These are phyloP conservation scores for Drosophila nigrodunni DNA, from an alignment of 1,140 invertebrate species.

Conservation along the genomic window DNA sequence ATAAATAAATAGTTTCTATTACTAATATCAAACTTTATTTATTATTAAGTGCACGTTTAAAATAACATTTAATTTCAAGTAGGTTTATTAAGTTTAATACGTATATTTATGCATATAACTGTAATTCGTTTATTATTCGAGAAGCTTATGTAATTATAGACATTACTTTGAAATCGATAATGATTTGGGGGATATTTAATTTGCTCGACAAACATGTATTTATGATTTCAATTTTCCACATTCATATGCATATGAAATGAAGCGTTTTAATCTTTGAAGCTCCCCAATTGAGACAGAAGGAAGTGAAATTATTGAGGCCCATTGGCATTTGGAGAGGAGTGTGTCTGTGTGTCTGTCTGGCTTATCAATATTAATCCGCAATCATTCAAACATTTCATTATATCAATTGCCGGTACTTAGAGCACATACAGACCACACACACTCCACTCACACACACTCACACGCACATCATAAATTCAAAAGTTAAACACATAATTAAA, in stretches of 20 bases:
- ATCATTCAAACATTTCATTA: slow-evolving; percentile 58
- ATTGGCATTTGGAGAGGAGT: background rate
- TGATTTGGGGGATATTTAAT: background rate
- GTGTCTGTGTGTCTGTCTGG: background rate
- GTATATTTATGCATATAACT: background rate
- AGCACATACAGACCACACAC: slow-evolving; percentile 1
- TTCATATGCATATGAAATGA: slow-evolving; percentile 24
- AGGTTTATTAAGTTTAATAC: too few relatives aligned
- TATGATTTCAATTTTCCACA: background rate
- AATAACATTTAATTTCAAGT: too few relatives aligned
- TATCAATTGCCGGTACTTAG: slow-evolving; percentile 34
- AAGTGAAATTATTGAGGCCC: background rate
- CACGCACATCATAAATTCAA: slow-evolving; percentile 58
- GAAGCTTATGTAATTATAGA: background rate
- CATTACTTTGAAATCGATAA: slow-evolving; percentile 7
- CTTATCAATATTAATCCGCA: slow-evolving; percentile 53
- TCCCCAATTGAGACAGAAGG: background rate
- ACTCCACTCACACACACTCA: too few relatives aligned
- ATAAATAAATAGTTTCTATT: too few relatives aligned
- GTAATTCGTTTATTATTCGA: slow-evolving; percentile 1
- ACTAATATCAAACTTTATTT: too few relatives aligned
- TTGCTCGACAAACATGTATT: slow-evolving; percentile 4
- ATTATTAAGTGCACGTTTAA: too few relatives aligned
- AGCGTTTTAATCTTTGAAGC: slow-evolving; percentile 23
- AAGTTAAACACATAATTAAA: slow-evolving; percentile 77